phyloP scores from a whole-genome alignment of 2,113 vertebrate species.

The Nesogale talazaci region DNA sequence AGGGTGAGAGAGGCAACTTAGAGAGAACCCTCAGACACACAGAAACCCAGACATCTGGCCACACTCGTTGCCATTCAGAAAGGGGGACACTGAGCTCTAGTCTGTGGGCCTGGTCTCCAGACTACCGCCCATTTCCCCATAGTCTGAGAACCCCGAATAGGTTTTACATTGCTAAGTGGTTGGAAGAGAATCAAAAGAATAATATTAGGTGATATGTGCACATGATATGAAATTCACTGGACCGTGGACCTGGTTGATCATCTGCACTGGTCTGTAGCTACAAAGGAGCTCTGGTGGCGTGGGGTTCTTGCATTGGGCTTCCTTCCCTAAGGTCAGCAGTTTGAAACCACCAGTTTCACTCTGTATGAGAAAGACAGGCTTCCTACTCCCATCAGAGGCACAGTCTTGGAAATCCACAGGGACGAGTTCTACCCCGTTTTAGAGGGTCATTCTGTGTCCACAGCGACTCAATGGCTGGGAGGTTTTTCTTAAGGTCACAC shows the following conservation, averaged over 20 bases:
- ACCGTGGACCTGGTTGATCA: fast-evolving
- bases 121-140: neutral
- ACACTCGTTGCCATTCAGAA: neutral
- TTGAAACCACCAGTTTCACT: too few species aligned
- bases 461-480: too few species aligned
- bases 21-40: constrained; percentile 5
- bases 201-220: neutral
- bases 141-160: neutral
- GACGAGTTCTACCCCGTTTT: too few species aligned
- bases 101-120: neutral
- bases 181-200: neutral
- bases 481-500: too few species aligned
- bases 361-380: too few species aligned
- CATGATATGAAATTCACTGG: neutral
- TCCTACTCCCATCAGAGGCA: too few species aligned
- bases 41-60: constrained; percentile 14
- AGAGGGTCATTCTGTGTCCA: too few species aligned
- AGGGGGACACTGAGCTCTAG: neutral
- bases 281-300: too few species aligned
- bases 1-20: neutral
- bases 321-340: too few species aligned
- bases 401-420: too few species aligned
- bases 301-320: too few species aligned
- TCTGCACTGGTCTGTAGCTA: fast-evolving
- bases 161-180: constrained; percentile 24